phyloP scores from a whole-genome alignment of 1,140 invertebrate genomes.

The Belonocnema kinseyi region DNA sequence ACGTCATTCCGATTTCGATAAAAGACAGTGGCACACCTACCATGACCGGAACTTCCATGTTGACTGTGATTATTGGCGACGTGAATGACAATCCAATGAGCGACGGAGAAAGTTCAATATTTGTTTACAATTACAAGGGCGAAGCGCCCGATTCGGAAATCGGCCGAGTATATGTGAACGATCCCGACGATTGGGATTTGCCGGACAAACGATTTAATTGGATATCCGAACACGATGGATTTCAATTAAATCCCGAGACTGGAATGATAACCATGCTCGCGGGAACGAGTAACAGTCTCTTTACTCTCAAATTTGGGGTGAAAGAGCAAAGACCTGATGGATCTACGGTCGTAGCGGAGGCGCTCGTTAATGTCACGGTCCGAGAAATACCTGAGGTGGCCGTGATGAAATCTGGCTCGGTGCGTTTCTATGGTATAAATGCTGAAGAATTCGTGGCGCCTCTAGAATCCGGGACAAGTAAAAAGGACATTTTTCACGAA shows the following conservation, averaged over 20 bases:
- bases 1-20: slow-evolving; percentile 91
- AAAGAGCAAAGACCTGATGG: slow-evolving; percentile 76
- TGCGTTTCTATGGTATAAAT: slow-evolving; percentile 87
- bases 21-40: slow-evolving; percentile 86
- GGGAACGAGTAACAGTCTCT: slow-evolving; percentile 82
- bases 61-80: slow-evolving; percentile 93
- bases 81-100: slow-evolving; percentile 92
- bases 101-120: slow-evolving; percentile 89
- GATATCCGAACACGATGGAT: slow-evolving; percentile 78
- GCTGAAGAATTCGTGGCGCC: slow-evolving; percentile 89
- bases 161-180: slow-evolving; percentile 92
- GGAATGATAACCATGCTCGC: slow-evolving; percentile 91
- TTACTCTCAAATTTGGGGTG: slow-evolving; percentile 83
- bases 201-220: slow-evolving; percentile 90
- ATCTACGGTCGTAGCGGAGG: slow-evolving; percentile 65
- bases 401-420: slow-evolving; percentile 91
- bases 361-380: slow-evolving; percentile 89
- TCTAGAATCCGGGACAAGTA: slow-evolving; percentile 79
- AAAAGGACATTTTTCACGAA: slow-evolving; percentile 81
- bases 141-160: slow-evolving; percentile 86
- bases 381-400: slow-evolving; percentile 92
- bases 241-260: slow-evolving; percentile 81
- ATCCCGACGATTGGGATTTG: slow-evolving; percentile 95
- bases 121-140: slow-evolving; percentile 93
- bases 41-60: slow-evolving; percentile 84